Conservation (phyloP, 2,888 invertebrate species). For the Rhingia rostrata region DNA sequence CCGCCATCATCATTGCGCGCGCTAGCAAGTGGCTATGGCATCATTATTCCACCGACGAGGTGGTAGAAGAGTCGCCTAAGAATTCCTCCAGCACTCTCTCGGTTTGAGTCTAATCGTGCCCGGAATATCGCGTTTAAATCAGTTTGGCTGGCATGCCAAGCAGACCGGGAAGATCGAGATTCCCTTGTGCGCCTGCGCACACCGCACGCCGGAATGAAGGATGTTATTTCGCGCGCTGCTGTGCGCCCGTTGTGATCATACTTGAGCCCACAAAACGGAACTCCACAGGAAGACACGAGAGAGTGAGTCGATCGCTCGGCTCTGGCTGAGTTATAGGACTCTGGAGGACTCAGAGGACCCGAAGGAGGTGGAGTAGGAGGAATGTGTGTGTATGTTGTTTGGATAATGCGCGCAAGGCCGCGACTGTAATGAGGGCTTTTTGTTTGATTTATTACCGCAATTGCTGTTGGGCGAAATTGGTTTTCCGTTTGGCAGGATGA, state of each 20-base stretch:
- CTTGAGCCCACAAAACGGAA: slow-evolving; percentile 44
- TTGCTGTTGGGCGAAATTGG: slow-evolving; percentile 72
- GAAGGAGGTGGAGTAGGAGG: not conserved
- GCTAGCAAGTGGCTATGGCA: slow-evolving; percentile 37
- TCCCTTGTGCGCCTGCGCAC: slow-evolving; percentile 37
- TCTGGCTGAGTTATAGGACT: slow-evolving; percentile 60
- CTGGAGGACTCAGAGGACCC: not conserved
- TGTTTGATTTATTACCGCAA: slow-evolving; percentile 73
- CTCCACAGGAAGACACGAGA: slow-evolving; percentile 38
- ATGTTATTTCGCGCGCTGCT: slow-evolving; percentile 68
- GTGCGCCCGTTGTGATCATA: slow-evolving; percentile 49
- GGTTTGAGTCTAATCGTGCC: slow-evolving; percentile 59
- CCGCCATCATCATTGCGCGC: slow-evolving; percentile 24
- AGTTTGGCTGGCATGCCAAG: slow-evolving; percentile 27
- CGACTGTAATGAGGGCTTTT: slow-evolving; percentile 73
- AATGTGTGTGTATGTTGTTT: slow-evolving; percentile 58
- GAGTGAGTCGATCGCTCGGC: not conserved
- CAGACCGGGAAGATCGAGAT: slow-evolving; percentile 39
- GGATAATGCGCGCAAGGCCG: slow-evolving; percentile 65
- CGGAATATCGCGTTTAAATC: slow-evolving; percentile 71
- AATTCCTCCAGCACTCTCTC: slow-evolving; percentile 54
- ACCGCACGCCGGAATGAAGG: slow-evolving; percentile 50
- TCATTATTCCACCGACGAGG: slow-evolving; percentile 57
- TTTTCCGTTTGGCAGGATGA: slow-evolving; percentile 52
- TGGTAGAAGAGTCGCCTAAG: slow-evolving; percentile 38